Evolutionary conservation across 2,113 vertebrate genomes (phyloP).

Genomic region (Empidonax alnorum): DNA sequence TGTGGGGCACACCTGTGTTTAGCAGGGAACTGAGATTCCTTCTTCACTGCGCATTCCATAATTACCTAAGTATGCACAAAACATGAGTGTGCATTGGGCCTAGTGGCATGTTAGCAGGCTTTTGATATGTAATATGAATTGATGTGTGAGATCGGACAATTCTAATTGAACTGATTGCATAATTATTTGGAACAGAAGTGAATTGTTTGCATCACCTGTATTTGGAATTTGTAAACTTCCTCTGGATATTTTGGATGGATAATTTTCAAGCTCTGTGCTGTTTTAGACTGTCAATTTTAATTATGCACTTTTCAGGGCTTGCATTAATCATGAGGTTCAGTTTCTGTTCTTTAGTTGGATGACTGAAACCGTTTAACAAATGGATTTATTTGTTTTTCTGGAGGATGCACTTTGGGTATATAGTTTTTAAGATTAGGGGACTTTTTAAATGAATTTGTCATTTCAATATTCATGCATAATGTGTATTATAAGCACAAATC

Average conservation of each 20-base stretch:
- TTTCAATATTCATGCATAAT: not conserved
- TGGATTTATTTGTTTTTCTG: not conserved
- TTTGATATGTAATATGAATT: not conserved
- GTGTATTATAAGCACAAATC: not conserved
- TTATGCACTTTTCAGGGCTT: not conserved
- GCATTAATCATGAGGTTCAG: not conserved
- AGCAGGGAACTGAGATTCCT: not conserved
- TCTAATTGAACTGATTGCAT: not conserved
- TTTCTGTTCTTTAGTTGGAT: slow-evolving; percentile 14
- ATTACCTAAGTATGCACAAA: not conserved
- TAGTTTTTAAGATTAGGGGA: not conserved
- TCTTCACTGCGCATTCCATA: not conserved
- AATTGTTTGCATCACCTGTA: slow-evolving; percentile 8
- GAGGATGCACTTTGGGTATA: not conserved
- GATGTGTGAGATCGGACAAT: not conserved
- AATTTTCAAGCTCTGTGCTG: not conserved
- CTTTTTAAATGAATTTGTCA: not conserved
- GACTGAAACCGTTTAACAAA: not conserved
- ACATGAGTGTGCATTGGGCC: not conserved
- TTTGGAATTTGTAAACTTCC: slow-evolving; percentile 1
- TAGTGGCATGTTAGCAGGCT: not conserved
- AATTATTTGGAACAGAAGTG: not conserved
- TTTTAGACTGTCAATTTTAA: not conserved
- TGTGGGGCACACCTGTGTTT: fast-evolving
- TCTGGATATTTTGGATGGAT: not conserved